These are phyloP conservation scores for Semaprochilodus insignis DNA, from an alignment of 2,797 vertebrate genomes.

Conservation along the genomic window DNA sequence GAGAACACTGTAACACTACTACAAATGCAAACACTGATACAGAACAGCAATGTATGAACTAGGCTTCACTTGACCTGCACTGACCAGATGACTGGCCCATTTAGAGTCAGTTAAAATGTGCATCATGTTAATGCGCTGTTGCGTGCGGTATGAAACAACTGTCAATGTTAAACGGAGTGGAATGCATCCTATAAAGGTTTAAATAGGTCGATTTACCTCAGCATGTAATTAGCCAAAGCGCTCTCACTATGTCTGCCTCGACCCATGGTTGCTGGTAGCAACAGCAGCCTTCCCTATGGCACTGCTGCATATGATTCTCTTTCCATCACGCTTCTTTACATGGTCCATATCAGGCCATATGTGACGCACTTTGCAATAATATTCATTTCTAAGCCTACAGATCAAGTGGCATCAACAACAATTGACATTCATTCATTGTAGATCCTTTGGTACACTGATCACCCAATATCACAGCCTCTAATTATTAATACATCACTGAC, in stretches of 20 bases:
- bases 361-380: background rate
- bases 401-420: background rate
- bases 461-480: background rate
- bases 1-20: too few species aligned
- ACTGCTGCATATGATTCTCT: slow-evolving; percentile 32
- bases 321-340: slow-evolving; percentile 14
- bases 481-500: background rate
- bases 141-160: too few species aligned
- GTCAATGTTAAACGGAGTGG: too few species aligned
- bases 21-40: too few species aligned
- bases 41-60: too few species aligned
- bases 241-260: slow-evolving; percentile 7
- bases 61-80: too few species aligned
- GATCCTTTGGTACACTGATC: background rate
- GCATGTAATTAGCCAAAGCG: slow-evolving; percentile 8
- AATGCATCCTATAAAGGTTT: slow-evolving; percentile 1
- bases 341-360: background rate
- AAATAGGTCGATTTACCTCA: slow-evolving; percentile 35
- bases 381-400: background rate
- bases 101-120: slow-evolving; percentile 2
- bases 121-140: background rate
- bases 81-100: too few species aligned
- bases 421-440: background rate
- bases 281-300: slow-evolving; percentile 39
- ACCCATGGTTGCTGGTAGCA: slow-evolving; percentile 48